Conservation (phyloP, 2,113 vertebrate genomes). For the Cnemophilus loriae region DNA sequence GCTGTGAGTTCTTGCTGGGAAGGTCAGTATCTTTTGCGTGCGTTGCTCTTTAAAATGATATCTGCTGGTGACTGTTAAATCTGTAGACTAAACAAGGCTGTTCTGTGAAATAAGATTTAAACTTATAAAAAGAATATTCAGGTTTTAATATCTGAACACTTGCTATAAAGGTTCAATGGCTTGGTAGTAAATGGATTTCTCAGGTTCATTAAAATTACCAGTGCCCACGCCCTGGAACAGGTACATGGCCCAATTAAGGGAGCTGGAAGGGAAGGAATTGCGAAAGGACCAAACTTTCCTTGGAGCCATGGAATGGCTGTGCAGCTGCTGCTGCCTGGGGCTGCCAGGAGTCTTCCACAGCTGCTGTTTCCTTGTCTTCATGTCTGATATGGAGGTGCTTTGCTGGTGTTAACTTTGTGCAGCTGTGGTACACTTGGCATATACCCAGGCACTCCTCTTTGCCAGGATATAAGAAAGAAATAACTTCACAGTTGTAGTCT, state of each 20-base stretch:
- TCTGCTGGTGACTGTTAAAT: not conserved
- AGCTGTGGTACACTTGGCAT: not conserved
- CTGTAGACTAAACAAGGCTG: conserved; percentile 22
- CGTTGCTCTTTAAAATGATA: not conserved
- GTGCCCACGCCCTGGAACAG: not conserved
- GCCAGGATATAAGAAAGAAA: not conserved
- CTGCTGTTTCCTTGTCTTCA: not conserved
- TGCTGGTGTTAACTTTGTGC: not conserved
- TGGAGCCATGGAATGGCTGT: not conserved
- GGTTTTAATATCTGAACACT: conserved; percentile 21
- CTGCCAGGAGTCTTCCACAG: not conserved
- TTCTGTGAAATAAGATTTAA: not conserved
- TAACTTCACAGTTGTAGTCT: not conserved
- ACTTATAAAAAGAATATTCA: not conserved
- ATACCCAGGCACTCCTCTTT: not conserved
- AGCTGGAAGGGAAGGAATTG: not conserved
- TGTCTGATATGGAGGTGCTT: not conserved
- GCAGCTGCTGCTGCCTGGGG: not conserved
- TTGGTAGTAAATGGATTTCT: not conserved
- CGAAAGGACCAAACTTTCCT: not conserved
- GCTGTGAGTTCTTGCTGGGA: not conserved
- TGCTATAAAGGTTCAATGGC: not conserved
- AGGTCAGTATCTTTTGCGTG: not conserved
- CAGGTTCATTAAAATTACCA: conserved; percentile 4
- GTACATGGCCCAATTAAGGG: not conserved